Evolutionary conservation across 2,888 invertebrate genomes (phyloP), one percentile per base, ranked within the genome.

Genomic region (Nemotelus nigrinus): DNA sequence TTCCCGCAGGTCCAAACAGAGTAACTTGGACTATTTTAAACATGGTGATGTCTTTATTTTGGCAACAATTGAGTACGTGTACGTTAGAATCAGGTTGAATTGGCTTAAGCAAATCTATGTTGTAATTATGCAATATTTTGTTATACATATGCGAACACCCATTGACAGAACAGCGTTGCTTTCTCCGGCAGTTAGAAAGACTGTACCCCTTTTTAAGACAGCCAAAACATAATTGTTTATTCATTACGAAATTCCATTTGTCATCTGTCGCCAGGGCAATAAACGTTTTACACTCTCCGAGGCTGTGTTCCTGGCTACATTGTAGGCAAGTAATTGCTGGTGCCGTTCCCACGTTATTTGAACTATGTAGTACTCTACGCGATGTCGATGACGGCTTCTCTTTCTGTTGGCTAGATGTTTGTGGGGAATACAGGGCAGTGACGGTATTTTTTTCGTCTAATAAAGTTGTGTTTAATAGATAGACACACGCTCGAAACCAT

Each of bases 61-160:
- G 3, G 10, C 50, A 4, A 48, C 68, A 68, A 48, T 68, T 68
- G 2, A 68, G 39, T n/a, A 48, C 50, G 50, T 68, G 68, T 39
- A 25, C 57, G 25, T 57, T 8, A 10, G 10, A 3, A 3, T 8
- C 0, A 57, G 8, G 57, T 25, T 57, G 4, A 4, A 3, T 57
- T 25, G 57, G 25, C 25, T 3, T 25, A n/a, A n/a, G 57, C 3
- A 3, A 3, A 25, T 25, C 2, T 57, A 10, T 53, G 53, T 53
- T 10, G 53, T 53, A 6, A 53, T 53, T 8, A 65, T 65, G 65
- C 45, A 65, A 44, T 65, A 44, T 4, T 25, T 25, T 57, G 57
- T 57, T 10, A 57, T 63, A 77, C 64, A 81, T 44, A 53, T 76
- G 80, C 78, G 77, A 77, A 50, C 76, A 76, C 3, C 65, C 64